Percentiles rank a stretch among this genome's conserved stretches.
Evolutionary conservation across 1,140 invertebrate species (phyloP).

Genomic region (Panagrolaimus sp.): DNA sequence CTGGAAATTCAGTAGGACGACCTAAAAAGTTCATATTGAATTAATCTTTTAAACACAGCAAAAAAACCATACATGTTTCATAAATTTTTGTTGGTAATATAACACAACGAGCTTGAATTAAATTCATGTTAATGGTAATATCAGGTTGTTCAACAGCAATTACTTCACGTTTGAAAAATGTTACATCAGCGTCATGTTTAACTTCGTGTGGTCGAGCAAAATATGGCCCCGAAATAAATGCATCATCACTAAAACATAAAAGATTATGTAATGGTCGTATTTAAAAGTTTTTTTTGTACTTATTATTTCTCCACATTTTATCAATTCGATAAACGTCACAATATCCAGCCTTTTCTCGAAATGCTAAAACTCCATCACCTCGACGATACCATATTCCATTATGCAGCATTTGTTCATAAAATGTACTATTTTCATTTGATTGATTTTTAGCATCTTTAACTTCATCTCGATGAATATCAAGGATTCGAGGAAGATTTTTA

Average conservation of each 20-base stretch:
- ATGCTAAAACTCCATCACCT: slow-evolving; percentile 49
- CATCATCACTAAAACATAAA: slow-evolving; percentile 68
- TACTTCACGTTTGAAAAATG: slow-evolving; percentile 92
- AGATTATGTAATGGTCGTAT: slow-evolving; percentile 20
- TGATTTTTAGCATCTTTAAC: slow-evolving; percentile 7
- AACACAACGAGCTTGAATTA: slow-evolving; percentile 80
- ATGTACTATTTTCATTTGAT: slow-evolving; percentile 15
- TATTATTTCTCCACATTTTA: slow-evolving; percentile 80
- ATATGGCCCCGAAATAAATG: slow-evolving; percentile 86
- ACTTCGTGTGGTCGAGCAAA: slow-evolving; percentile 81
- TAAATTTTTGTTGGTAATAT: slow-evolving; percentile 86
- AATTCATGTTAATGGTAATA: slow-evolving; percentile 67
- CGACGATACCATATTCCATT: slow-evolving; percentile 34
- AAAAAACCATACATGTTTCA: slow-evolving; percentile 66
- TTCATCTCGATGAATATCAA: slow-evolving; percentile 38
- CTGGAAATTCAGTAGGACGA: slow-evolving; percentile 84
- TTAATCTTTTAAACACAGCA: neutral
- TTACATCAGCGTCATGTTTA: slow-evolving; percentile 66
- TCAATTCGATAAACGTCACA: slow-evolving; percentile 78
- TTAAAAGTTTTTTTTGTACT: too few species aligned
- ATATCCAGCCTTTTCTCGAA: slow-evolving; percentile 35
- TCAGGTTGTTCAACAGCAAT: slow-evolving; percentile 85
- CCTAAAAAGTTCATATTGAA: too few species aligned
- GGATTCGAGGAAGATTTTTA: slow-evolving; percentile 30
- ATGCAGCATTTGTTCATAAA: slow-evolving; percentile 54